phyloP scores from a whole-genome alignment of 2,113 vertebrate genomes.

The Anarrhichthys ocellatus region DNA sequence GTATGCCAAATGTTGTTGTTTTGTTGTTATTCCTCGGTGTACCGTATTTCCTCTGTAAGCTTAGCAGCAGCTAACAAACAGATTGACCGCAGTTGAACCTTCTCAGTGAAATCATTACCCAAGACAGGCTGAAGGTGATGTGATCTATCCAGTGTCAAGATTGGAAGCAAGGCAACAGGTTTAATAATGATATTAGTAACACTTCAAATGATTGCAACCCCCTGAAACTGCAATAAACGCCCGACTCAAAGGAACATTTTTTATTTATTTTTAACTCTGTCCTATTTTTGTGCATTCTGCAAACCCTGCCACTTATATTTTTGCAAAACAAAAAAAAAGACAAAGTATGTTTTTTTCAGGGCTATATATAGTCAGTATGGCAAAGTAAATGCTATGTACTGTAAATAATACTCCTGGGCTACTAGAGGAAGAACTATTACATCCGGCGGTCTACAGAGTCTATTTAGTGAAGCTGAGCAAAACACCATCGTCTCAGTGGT shows the following conservation, averaged over 20 bases:
- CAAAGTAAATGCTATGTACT: constrained; percentile 14
- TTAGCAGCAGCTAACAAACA: constrained; percentile 18
- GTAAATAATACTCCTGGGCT: not conserved
- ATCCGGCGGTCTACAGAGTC: constrained; percentile 5
- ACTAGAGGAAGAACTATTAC: constrained; percentile 9
- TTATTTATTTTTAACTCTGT: not conserved
- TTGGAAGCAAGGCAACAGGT: constrained; percentile 21
- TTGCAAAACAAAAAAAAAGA: not conserved
- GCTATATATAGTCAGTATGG: not conserved
- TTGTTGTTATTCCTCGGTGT: not conserved
- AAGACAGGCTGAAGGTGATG: constrained; percentile 14
- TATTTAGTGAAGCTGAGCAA: constrained; percentile 23
- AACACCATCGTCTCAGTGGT: not conserved
- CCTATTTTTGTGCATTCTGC: constrained; percentile 1
- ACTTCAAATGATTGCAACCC: constrained; percentile 1
- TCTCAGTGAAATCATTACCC: constrained; percentile 26
- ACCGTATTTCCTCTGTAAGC: constrained; percentile 19
- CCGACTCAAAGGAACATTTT: constrained; percentile 1
- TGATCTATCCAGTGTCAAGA: constrained; percentile 14
- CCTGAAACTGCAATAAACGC: constrained; percentile 6
- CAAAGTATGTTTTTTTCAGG: not conserved
- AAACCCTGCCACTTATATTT: not conserved
- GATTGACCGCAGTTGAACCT: constrained; percentile 35
- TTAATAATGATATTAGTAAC: constrained; percentile 37
- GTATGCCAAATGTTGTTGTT: constrained; percentile 23